A percentile compares a stretch with the other conserved stretches of the same genome.
These are phyloP conservation scores for Philotrypesis tridentata DNA, from an alignment of 1,140 invertebrate species.

Conservation along the genomic window DNA sequence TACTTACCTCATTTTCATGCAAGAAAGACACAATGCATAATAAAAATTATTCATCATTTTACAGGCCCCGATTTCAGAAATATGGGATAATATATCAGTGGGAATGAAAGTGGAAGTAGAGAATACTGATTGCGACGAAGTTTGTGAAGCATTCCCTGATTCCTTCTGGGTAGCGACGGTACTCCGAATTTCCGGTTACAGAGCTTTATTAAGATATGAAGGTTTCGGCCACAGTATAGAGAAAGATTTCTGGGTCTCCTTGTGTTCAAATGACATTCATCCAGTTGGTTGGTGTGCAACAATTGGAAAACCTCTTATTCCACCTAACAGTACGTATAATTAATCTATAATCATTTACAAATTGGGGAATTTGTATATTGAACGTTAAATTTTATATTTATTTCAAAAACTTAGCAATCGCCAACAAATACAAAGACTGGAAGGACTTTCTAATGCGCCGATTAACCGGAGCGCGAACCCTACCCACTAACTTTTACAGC, in stretches of 20 bases:
- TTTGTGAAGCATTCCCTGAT: constrained; percentile 84
- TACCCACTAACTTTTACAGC: constrained; percentile 92
- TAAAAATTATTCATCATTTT: constrained; percentile 38
- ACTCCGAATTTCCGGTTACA: constrained; percentile 91
- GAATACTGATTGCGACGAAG: constrained; percentile 90
- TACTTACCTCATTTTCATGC: background rate
- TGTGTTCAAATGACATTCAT: constrained; percentile 94
- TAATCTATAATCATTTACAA: background rate
- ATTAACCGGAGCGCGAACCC: constrained; percentile 92
- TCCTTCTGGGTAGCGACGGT: constrained; percentile 97
- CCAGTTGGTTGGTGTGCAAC: constrained; percentile 98
- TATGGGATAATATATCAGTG: constrained; percentile 94
- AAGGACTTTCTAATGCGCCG: constrained; percentile 94
- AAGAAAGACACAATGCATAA: background rate
- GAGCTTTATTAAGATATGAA: constrained; percentile 94
- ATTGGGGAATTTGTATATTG: background rate
- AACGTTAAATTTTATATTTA: background rate
- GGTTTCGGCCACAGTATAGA: constrained; percentile 91
- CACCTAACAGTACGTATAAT: constrained; percentile 83
- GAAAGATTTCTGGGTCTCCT: constrained; percentile 96
- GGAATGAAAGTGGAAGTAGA: constrained; percentile 97
- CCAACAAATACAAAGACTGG: constrained; percentile 96
- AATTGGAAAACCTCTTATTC: constrained; percentile 94
- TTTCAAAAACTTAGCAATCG: constrained; percentile 76
- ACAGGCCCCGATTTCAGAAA: constrained; percentile 89